Conservation (phyloP, 2,888 invertebrate genomes). For the Xestia ashworthii region DNA sequence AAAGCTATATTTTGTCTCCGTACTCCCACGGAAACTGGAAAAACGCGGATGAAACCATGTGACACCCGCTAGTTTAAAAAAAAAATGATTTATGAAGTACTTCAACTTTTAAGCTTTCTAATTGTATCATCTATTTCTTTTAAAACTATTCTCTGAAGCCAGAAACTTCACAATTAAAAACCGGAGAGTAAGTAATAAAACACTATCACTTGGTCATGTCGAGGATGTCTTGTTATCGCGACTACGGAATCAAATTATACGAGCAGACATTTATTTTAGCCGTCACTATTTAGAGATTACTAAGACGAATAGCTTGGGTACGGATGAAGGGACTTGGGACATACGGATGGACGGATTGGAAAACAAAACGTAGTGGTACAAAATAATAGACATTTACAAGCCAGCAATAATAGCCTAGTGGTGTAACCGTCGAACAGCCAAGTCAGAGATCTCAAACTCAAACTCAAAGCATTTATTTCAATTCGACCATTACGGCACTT, state of each 20-base stretch:
- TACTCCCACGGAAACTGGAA: too few relatives aligned
- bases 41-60: too few relatives aligned
- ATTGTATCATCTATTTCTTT: conserved; percentile 12
- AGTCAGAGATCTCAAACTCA: too few relatives aligned
- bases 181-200: neutral
- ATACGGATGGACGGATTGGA: conserved; percentile 18
- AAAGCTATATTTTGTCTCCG: too few relatives aligned
- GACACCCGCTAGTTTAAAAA: too few relatives aligned
- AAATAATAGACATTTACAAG: neutral
- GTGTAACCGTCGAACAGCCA: too few relatives aligned
- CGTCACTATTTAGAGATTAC: conserved; percentile 49
- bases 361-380: neutral
- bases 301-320: conserved; percentile 45
- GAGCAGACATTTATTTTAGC: conserved; percentile 40
- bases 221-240: conserved; percentile 17
- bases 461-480: too few relatives aligned
- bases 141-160: neutral
- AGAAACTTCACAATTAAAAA: conserved; percentile 8
- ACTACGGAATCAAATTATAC: conserved; percentile 37
- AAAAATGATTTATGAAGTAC: too few relatives aligned
- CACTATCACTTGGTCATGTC: neutral
- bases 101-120: neutral
- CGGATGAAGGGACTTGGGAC: conserved; percentile 14
- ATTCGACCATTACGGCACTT: too few relatives aligned
- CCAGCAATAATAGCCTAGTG: too few relatives aligned